Evolutionary conservation across 1,140 invertebrate species (phyloP).

Genomic region (Calephelis nemesis): DNA sequence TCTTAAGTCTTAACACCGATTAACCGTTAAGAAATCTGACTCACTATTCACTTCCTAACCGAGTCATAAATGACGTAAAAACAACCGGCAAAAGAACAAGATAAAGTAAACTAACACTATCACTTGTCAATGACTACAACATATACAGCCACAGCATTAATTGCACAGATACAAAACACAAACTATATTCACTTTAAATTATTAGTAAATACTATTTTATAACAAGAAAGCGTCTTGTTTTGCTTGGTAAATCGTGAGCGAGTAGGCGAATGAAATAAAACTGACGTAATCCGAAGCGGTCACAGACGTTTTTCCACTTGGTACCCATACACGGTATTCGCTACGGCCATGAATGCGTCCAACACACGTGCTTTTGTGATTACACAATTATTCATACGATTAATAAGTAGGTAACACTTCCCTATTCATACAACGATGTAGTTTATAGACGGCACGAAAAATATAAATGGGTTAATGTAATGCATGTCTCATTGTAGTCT

Average conservation of each 20-base stretch:
- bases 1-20: slow-evolving; percentile 1
- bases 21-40: slow-evolving; percentile 51
- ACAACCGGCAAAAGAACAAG: slow-evolving; percentile 24
- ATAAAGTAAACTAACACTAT: slow-evolving; percentile 11
- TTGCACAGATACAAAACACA: slow-evolving; percentile 7
- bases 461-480: too few species aligned
- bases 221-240: slow-evolving; percentile 40
- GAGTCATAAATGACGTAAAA: slow-evolving; percentile 72
- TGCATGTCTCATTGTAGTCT: too few species aligned
- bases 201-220: slow-evolving; percentile 23
- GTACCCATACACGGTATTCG: slow-evolving; percentile 26
- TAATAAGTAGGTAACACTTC: too few species aligned
- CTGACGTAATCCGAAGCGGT: slow-evolving; percentile 60
- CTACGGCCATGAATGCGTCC: not conserved
- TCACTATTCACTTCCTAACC: slow-evolving; percentile 44
- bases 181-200: not conserved
- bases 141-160: not conserved
- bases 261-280: slow-evolving; percentile 40
- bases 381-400: slow-evolving; percentile 18
- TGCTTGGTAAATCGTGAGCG: slow-evolving; percentile 30
- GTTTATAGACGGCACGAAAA: too few species aligned
- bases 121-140: not conserved
- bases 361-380: slow-evolving; percentile 58
- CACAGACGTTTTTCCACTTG: slow-evolving; percentile 37
- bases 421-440: too few species aligned